A percentile compares a stretch with the other conserved stretches of the same genome.
Conservation (phyloP, 2,113 vertebrate species). For the Natator depressus region DNA sequence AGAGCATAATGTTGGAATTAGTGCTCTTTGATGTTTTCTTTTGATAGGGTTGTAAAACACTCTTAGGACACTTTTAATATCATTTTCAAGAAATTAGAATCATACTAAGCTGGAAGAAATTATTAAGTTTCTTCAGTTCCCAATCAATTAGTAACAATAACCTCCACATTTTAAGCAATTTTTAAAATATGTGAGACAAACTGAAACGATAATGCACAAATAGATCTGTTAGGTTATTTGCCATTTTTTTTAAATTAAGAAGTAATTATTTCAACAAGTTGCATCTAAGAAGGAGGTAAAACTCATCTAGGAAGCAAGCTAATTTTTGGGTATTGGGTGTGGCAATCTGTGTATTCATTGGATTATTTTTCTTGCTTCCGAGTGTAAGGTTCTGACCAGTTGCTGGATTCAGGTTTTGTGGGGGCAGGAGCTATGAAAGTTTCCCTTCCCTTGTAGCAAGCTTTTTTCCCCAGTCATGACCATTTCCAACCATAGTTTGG, state of each 20-base stretch:
- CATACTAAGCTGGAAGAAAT: slow-evolving; percentile 18
- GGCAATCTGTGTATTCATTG: no score
- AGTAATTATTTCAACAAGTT: no score
- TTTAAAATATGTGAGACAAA: neutral
- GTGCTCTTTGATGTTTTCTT: slow-evolving; percentile 17
- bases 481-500: no score
- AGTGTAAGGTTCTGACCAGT: no score
- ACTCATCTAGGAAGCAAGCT: no score
- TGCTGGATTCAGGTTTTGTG: no score
- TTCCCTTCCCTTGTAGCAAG: no score
- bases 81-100: slow-evolving; percentile 31
- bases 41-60: slow-evolving; percentile 32
- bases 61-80: neutral
- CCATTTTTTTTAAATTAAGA: neutral
- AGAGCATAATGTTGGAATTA: neutral
- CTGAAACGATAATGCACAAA: neutral
- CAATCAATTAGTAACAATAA: neutral
- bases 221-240: neutral
- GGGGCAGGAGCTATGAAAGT: no score
- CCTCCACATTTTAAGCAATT: slow-evolving; percentile 4
- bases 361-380: no score
- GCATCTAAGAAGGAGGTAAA: no score
- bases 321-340: no score
- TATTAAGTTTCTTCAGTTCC: slow-evolving; percentile 29
- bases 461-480: no score